phyloP scores from a whole-genome alignment of 1,140 invertebrate genomes.

The Stenopsyche tienmushanensis region DNA sequence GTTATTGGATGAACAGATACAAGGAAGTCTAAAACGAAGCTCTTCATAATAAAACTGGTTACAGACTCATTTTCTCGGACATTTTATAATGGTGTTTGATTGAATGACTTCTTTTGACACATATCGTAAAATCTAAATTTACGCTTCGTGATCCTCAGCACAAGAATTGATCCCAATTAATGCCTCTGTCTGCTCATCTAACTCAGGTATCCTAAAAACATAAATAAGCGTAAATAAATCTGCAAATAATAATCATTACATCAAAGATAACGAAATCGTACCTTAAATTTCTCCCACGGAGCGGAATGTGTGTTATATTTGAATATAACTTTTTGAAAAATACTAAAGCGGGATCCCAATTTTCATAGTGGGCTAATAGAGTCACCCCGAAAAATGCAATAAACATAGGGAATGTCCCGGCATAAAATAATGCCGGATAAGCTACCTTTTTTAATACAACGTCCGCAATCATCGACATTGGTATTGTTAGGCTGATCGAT shows the following conservation, averaged over 20 bases:
- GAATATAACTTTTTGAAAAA: slow-evolving; percentile 61
- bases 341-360: slow-evolving; percentile 78
- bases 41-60: too few species aligned
- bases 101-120: too few species aligned
- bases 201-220: slow-evolving; percentile 62
- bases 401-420: slow-evolving; percentile 78
- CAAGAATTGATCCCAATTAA: slow-evolving; percentile 64
- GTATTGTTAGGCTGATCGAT: slow-evolving; percentile 80
- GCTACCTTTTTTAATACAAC: slow-evolving; percentile 71
- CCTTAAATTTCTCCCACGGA: slow-evolving; percentile 47
- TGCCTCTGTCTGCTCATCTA: slow-evolving; percentile 74
- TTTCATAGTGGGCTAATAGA: slow-evolving; percentile 77
- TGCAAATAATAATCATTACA: slow-evolving; percentile 10
- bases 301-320: slow-evolving; percentile 20
- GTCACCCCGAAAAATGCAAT: slow-evolving; percentile 75
- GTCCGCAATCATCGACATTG: slow-evolving; percentile 82
- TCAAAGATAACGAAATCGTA: slow-evolving; percentile 57
- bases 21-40: too few species aligned
- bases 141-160: slow-evolving; percentile 58
- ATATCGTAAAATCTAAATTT: too few species aligned
- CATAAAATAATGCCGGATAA: slow-evolving; percentile 76
- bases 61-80: too few species aligned
- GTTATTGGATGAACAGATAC: too few species aligned
- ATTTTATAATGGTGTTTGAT: too few species aligned
- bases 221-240: slow-evolving; percentile 23